Base-by-base conservation (phyloP, 2,113 vertebrate species). In the Caranx melampygus region DNA sequence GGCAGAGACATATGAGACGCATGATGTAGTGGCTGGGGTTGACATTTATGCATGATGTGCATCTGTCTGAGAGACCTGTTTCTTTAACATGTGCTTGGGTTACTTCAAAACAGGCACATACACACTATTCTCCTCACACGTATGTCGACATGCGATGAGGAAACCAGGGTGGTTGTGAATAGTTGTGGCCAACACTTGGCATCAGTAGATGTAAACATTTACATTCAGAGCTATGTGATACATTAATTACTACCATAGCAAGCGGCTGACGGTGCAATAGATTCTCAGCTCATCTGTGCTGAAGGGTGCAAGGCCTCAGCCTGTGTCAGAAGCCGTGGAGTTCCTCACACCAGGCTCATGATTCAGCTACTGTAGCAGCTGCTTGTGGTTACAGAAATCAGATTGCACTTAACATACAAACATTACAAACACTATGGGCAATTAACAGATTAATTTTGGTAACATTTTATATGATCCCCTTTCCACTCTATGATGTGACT, bases 151-250 rank as follows among this genome's bases (percentile, higher is more conserved):
- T 49, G 9, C n/a, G 69, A 86, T 78, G 42, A 66, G 37, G 62
- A 40, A 5, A 14, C 47, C 10, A 15, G 13, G 21, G 20, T 40
- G 42, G 14, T 35, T n/a, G 54, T 52, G 18, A 78, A 82, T 79
- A 16, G 15, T 15, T 78, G 80, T 6, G 51, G 84, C 0, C 2
- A 55, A 57, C 13, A 35, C 33, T 77, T 80, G 62, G 66, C 55
- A 61, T 61, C 49, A 57, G 34, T 33, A 45, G 62, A 72, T 34
- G 12, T 58, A 70, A 20, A 79, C 61, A 55, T 85, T 72, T 81
- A 65, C 66, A 72, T 60, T 74, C 34, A 18, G 3, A 60, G 75
- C 47, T 37, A 57, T 26, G 33, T 70, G 80, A 81, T 86, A 54
- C 52, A n/a, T 62, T 60, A n/a, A 34, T 34, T n/a, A 52, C 14